Evolutionary conservation across 2,797 vertebrate species (phyloP).

Genomic region (Spheniscus humboldti): DNA sequence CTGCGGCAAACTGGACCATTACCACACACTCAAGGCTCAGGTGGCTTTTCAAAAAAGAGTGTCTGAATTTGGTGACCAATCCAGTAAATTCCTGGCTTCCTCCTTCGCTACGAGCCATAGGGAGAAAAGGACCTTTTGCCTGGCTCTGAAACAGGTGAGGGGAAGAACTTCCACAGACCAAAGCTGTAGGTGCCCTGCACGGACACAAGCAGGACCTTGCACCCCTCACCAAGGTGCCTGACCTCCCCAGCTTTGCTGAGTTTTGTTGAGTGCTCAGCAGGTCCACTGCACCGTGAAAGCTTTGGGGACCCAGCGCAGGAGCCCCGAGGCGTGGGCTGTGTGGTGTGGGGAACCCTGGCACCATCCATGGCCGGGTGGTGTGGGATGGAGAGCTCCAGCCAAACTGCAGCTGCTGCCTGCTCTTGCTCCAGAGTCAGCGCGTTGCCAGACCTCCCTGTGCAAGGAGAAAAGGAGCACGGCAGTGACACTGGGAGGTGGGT

Average conservation of each 20-base stretch:
- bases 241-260: not conserved
- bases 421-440: not conserved
- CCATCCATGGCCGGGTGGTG: accelerated
- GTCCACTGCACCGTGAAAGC: not conserved
- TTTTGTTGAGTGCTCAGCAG: not conserved
- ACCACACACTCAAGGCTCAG: not conserved
- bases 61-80: not conserved
- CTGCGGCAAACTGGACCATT: not conserved
- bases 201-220: not conserved
- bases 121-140: not conserved
- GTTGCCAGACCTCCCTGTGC: not conserved
- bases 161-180: not conserved
- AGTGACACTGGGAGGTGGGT: accelerated
- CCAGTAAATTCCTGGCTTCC: not conserved
- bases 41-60: not conserved
- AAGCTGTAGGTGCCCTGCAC: not conserved
- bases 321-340: not conserved
- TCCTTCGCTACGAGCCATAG: not conserved
- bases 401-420: not conserved
- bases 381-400: not conserved
- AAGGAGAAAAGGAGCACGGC: not conserved
- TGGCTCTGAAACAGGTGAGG: not conserved
- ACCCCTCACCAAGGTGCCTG: accelerated
- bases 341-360: not conserved
- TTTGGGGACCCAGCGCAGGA: not conserved